Percentiles rank a stretch among this genome's conserved stretches.
Evolutionary conservation across 2,888 invertebrate genomes (phyloP).

Genomic region (Morpho achilles): DNA sequence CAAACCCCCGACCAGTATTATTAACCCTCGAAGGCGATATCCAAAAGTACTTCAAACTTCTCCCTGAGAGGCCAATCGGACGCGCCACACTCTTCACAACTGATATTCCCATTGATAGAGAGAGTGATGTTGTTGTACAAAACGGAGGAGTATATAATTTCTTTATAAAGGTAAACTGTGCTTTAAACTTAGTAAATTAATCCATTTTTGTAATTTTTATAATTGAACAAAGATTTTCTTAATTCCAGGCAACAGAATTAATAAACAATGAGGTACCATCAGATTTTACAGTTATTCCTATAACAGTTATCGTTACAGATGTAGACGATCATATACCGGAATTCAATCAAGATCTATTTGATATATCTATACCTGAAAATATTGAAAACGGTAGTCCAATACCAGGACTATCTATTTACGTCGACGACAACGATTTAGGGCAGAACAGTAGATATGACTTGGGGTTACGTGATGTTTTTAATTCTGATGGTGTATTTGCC

Average conservation of each 20-base stretch:
- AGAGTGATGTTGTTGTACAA: conserved; percentile 85
- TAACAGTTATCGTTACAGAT: conserved; percentile 89
- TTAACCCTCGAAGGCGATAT: conserved; percentile 84
- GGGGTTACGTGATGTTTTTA: conserved; percentile 78
- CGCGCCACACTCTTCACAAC: conserved; percentile 81
- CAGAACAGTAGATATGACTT: conserved; percentile 86
- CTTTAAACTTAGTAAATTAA: background rate
- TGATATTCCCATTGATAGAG: conserved; percentile 84
- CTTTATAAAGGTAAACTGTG: conserved; percentile 72
- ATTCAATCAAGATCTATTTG: conserved; percentile 83
- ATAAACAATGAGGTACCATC: conserved; percentile 85
- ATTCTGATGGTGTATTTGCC: conserved; percentile 79
- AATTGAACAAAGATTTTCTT: too few relatives aligned
- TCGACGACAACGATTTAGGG: conserved; percentile 85
- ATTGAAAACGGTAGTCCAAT: conserved; percentile 83
- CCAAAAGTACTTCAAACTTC: conserved; percentile 83
- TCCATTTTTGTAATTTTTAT: conserved; percentile 17
- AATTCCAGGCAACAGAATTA: conserved; percentile 83
- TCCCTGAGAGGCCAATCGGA: conserved; percentile 76
- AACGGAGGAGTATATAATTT: conserved; percentile 89
- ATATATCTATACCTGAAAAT: conserved; percentile 87
- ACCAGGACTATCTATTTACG: conserved; percentile 86
- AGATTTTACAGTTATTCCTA: conserved; percentile 82
- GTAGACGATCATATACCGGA: conserved; percentile 87
- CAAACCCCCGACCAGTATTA: conserved; percentile 83